Percentiles rank a stretch among this genome's conserved stretches.
Conservation (phyloP, 2,888 invertebrate genomes). For the Chymomyza fuscimana region DNA sequence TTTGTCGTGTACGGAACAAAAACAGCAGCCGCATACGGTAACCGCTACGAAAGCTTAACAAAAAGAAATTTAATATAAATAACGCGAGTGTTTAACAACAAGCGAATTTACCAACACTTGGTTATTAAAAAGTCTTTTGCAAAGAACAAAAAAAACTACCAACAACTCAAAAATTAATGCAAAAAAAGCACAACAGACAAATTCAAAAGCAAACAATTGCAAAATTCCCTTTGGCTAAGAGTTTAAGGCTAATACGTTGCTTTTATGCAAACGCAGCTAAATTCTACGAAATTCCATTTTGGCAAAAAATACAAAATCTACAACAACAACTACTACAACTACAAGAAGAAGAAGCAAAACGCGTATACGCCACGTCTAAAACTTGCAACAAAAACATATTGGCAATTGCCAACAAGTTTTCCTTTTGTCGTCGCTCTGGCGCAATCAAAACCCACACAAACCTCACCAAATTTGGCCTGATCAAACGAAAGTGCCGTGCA, state of each 20-base stretch:
- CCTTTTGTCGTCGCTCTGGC: background rate
- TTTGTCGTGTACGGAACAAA: constrained; percentile 68
- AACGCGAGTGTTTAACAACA: too few species aligned
- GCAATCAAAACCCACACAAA: background rate
- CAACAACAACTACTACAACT: constrained; percentile 27
- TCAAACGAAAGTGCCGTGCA: constrained; percentile 29
- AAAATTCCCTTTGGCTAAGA: constrained; percentile 79
- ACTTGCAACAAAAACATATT: constrained; percentile 13
- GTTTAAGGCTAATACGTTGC: constrained; percentile 51
- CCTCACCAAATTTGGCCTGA: constrained; percentile 33
- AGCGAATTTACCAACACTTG: constrained; percentile 17
- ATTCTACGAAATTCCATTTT: constrained; percentile 71
- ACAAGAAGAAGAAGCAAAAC: constrained; percentile 12
- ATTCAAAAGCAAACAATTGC: constrained; percentile 73
- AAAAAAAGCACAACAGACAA: constrained; percentile 57
- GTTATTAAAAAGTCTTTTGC: background rate
- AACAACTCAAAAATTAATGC: constrained; percentile 5
- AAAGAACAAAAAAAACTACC: background rate
- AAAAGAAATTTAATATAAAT: constrained; percentile 26
- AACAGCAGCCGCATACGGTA: background rate
- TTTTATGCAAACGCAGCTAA: constrained; percentile 57
- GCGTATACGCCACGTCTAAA: background rate
- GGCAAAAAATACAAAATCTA: constrained; percentile 50
- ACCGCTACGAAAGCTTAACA: background rate
- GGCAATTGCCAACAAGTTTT: background rate